phyloP scores from a whole-genome alignment of 1,140 invertebrate genomes.

The Agrypnia vestita region DNA sequence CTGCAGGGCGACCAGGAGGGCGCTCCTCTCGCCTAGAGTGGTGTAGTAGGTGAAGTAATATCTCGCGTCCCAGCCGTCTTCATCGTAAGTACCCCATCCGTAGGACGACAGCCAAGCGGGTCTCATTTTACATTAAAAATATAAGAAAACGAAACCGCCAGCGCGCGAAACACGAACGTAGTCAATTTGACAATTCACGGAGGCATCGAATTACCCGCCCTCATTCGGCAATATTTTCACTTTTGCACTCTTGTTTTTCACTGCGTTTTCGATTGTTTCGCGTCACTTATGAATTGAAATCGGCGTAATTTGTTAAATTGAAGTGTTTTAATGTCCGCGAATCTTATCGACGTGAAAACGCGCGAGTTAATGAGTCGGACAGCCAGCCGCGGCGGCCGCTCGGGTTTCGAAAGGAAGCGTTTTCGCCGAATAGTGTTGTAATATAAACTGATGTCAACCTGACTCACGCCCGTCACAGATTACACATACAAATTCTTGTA shows the following conservation, averaged over 20 bases:
- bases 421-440: conserved; percentile 41
- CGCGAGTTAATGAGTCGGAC: conserved; percentile 13
- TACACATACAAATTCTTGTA: conserved; percentile 35
- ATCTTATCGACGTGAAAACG: conserved; percentile 7
- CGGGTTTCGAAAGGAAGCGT: conserved; percentile 22
- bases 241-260: neutral
- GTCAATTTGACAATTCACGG: neutral
- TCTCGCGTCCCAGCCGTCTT: conserved; percentile 68
- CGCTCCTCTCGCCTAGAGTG: conserved; percentile 67
- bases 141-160: conserved; percentile 20
- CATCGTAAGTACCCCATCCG: conserved; percentile 61
- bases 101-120: conserved; percentile 48
- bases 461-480: conserved; percentile 25
- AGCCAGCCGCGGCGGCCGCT: neutral
- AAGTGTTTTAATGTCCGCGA: neutral
- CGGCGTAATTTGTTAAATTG: too few species aligned
- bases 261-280: neutral
- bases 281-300: too few species aligned
- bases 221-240: neutral
- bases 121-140: conserved; percentile 25
- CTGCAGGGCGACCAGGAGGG: conserved; percentile 44
- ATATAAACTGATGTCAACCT: conserved; percentile 24
- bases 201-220: neutral
- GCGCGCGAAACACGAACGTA: neutral
- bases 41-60: conserved; percentile 75